phyloP scores from a whole-genome alignment of 2,888 invertebrate genomes.

The Nomada lathburiana region DNA sequence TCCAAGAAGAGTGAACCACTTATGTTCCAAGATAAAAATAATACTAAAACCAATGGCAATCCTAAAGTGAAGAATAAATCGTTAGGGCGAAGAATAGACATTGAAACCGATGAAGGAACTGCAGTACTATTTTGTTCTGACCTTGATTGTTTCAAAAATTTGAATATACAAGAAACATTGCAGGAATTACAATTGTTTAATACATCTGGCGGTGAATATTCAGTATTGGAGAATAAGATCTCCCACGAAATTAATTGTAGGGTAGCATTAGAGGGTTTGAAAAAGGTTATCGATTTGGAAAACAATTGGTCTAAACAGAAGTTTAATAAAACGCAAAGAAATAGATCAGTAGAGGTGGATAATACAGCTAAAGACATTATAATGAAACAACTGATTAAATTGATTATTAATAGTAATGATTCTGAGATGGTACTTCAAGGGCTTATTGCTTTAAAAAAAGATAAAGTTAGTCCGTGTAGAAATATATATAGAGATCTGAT shows the following conservation, averaged over 20 bases:
- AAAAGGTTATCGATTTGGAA: slow-evolving; percentile 84
- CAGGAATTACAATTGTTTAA: slow-evolving; percentile 64
- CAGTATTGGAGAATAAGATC: slow-evolving; percentile 84
- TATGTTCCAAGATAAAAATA: not conserved
- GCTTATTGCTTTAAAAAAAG: slow-evolving; percentile 81
- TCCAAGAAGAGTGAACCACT: slow-evolving; percentile 34
- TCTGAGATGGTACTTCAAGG: slow-evolving; percentile 83
- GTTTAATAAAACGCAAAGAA: slow-evolving; percentile 36
- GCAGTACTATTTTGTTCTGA: slow-evolving; percentile 74
- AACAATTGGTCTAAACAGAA: slow-evolving; percentile 69
- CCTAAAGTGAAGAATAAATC: slow-evolving; percentile 5
- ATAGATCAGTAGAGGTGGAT: slow-evolving; percentile 45
- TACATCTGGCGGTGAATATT: slow-evolving; percentile 78
- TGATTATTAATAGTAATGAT: slow-evolving; percentile 83
- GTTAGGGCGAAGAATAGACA: slow-evolving; percentile 63
- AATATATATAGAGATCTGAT: slow-evolving; percentile 85
- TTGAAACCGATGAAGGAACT: slow-evolving; percentile 75
- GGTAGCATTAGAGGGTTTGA: slow-evolving; percentile 84
- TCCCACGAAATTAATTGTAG: slow-evolving; percentile 84
- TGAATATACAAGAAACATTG: slow-evolving; percentile 74
- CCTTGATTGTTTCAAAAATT: slow-evolving; percentile 63
- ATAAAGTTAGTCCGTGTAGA: slow-evolving; percentile 76
- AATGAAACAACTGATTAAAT: slow-evolving; percentile 85
- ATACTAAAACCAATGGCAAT: not conserved
- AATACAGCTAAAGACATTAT: slow-evolving; percentile 76